Base-by-base conservation (phyloP, 2,113 vertebrate species). In the Gymnogyps californianus region DNA sequence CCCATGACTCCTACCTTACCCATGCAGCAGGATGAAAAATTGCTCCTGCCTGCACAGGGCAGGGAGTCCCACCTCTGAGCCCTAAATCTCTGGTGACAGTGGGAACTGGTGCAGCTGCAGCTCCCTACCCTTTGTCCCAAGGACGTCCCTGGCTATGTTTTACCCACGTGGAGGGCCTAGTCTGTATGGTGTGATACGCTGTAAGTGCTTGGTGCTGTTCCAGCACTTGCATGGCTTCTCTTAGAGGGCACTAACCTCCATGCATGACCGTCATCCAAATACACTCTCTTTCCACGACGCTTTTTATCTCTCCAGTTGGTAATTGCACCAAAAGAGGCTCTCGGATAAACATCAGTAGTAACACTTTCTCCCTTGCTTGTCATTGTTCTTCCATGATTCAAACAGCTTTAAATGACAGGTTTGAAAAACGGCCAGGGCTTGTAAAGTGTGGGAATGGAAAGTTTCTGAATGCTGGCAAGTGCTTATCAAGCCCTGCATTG, bases 371-470 rank as follows among this genome's bases (percentile, higher is more conserved):
- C 79, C 81, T 94, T 9, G 3, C 89, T 74, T 77, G 75, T 75
- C 93, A 96, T 97, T 97, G 96, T 97, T 96, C 88, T 96, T 93
- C 74, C 22, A 11, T 26, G 67, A 92, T 87, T 94, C 90, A 95
- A 96, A 96, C 15, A 16, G 74, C 70, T 97, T 91, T 89, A 92
- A 89, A 83, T 87, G 90, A 86, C 90, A 81, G 59, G 34, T 80
- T 83, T 95, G 95, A 95, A 83, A 91, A 93, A 88, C 1, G 15
- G 77, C 75, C 90, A 93, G 52, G n/a, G 57, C 57, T 93, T 82
- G n/a, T 71, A 55, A 91, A 93, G 90, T 97, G 95, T 97, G 97
- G 96, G 96, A 97, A 97, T 96, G 83, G 93, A 97, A 98, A 97
- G 92, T 77, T 93, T 81, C 58, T 96, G 69, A 97, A 96, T 90